Evolutionary conservation across 2,113 vertebrate genomes (phyloP), one percentile per base, ranked within the genome.

Genomic region (Trematocara zebra): DNA sequence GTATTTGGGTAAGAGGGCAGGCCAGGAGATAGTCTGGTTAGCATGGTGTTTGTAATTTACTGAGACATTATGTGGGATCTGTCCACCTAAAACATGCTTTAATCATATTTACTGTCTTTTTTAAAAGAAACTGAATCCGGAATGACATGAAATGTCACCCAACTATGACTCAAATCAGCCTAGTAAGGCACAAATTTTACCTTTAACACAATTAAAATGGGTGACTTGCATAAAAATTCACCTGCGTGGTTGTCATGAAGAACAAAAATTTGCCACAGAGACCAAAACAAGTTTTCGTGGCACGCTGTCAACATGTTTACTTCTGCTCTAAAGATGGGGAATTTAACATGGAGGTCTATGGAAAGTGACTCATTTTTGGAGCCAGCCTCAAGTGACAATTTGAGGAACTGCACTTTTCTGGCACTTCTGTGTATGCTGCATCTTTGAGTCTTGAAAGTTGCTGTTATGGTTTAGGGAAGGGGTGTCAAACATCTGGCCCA

Each of bases 61-160:
- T 40, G 33, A 37, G 18, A 40, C 61, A 37, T 67, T 67, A 40
- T 67, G 33, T 40, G 33, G 4, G 18, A 20, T 67, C 11, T 67
- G 33, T 5, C 61, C 6, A 67, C 6, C 1, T 67, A 67, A 67
- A 67, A 67, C 61, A 33, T 33, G 57, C 57, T 61, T 61, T 61
- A 61, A 4, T 33, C 57, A 67, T 5, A 67, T 37, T 37, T 67
- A 67, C 2, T 67, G 18, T 67, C 18, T 64, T 64, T 64, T 64
- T 31, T 4, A 1, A 0, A 0, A 17, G 28, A 31, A 59, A 1
- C 54, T 67, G 1, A 67, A 67, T 20, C 0, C 1, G 0, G 18
- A 67, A 20, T 67, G 0, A 67, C 6, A 0, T 11, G 0, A 67
- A 3, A 20, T 67, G 35, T 20, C 18, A 67, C 61, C 61, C 18